phyloP scores from a whole-genome alignment of 2,797 vertebrate genomes.

The Falco novaeseelandiae region DNA sequence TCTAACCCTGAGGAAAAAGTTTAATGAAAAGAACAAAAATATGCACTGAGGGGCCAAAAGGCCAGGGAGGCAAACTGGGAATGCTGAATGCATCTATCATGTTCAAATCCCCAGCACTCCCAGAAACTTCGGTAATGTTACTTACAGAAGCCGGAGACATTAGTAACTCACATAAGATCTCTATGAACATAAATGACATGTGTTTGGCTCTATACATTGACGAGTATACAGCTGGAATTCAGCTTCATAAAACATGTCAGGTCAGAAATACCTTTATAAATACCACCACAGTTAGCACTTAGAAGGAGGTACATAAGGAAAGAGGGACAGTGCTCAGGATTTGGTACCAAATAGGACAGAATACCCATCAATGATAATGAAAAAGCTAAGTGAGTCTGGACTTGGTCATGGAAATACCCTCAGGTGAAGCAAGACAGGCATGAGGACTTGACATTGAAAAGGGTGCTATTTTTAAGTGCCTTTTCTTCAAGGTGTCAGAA shows the following conservation, averaged over 20 bases:
- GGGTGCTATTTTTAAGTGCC: background rate
- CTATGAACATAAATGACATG: background rate
- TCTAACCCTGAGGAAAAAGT: background rate
- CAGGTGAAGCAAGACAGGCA: background rate
- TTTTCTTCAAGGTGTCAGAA: background rate
- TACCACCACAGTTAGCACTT: background rate
- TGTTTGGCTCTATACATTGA: background rate
- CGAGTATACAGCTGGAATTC: background rate
- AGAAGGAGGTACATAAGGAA: background rate
- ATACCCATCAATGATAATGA: background rate
- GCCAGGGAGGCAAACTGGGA: background rate
- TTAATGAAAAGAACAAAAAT: constrained; percentile 23
- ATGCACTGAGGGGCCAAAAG: background rate
- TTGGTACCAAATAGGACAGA: background rate
- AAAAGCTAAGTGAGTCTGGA: background rate
- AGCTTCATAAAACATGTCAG: background rate
- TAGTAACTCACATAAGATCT: background rate
- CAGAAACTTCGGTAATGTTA: background rate
- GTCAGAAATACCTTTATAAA: background rate
- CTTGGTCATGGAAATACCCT: background rate
- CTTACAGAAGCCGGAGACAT: background rate
- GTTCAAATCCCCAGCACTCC: background rate
- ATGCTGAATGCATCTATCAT: background rate
- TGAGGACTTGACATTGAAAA: background rate
- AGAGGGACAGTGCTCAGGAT: background rate